These are phyloP conservation scores for Accipiter virgatus DNA, from an alignment of 2,113 vertebrate species.

Conservation along the genomic window DNA sequence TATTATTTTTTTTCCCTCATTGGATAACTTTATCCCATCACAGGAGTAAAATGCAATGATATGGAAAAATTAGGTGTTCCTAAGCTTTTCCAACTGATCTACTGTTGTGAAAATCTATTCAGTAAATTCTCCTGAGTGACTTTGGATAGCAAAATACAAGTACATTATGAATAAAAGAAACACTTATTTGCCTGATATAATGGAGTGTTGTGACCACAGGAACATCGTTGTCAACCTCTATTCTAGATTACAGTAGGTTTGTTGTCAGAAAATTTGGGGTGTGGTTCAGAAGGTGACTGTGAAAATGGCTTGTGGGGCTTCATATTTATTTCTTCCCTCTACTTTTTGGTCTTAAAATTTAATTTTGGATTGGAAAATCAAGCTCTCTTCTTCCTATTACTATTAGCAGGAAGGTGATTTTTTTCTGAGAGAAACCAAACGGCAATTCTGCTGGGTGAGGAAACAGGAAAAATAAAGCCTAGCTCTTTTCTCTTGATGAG, in stretches of 20 bases:
- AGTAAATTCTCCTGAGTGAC: constrained; percentile 53
- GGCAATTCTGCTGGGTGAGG: background rate
- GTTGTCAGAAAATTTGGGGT: constrained; percentile 21
- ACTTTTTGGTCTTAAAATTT: background rate
- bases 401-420: background rate
- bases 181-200: constrained; percentile 1
- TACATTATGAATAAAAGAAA: constrained; percentile 42
- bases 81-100: constrained; percentile 38
- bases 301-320: background rate
- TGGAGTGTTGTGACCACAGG: constrained; percentile 7
- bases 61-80: constrained; percentile 48
- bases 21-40: constrained; percentile 9
- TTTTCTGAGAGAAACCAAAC: background rate
- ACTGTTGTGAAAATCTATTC: constrained; percentile 46
- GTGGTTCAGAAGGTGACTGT: constrained; percentile 19
- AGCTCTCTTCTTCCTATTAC: background rate
- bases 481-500: background rate
- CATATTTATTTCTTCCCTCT: background rate
- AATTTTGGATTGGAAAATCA: background rate
- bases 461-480: background rate
- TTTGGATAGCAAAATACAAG: constrained; percentile 32
- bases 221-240: background rate
- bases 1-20: background rate
- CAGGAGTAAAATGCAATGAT: constrained; percentile 38
- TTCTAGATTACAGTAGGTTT: background rate